Base-by-base conservation (phyloP, 2,113 vertebrate species). In the Anhinga anhinga region DNA sequence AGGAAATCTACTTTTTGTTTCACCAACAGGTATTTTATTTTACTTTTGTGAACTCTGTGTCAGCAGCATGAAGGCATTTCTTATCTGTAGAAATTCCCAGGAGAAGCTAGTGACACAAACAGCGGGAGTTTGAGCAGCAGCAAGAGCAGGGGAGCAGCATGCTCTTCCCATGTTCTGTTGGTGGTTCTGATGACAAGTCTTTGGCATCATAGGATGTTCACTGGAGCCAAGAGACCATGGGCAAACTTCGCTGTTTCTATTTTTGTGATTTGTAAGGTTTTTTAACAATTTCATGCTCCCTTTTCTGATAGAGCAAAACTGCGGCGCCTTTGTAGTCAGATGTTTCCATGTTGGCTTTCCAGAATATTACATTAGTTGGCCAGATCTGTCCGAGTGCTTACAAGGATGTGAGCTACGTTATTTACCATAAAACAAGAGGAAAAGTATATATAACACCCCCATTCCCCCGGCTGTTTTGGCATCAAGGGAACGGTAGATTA, bases 151-250 rank as follows among this genome's bases (percentile, higher is more conserved):
- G 65, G 42, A 47, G 94, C 84, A 29, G 73, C 38, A 1, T 23
- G 85, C 96, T 73, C 94, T 92, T 95, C 95, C 94, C 93, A 62
- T 82, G 62, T 96, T n/a, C 79, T 50, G 10, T 2, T 70, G 91
- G 76, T 92, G 82, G 36, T 53, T 53, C 86, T 78, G 95, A 58
- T 95, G 96, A 97, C 96, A 96, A 92, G 74, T 65, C 79, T 22
- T 97, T 95, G 92, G 95, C 96, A 97, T 80, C 44, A 6, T 1
- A 13, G 71, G 76, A 10, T 0, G 1, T 50, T 83, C 3, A 0
- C n/a, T 53, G 88, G 76, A 95, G 96, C 96, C 95, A 96, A 95
- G 67, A 82, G 79, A 73, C 67, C 88, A 62, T 0, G 76, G 76
- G 91, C 88, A 95, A 86, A 77, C 53, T 74, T 62, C 56, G 4